Base-by-base conservation (phyloP, 2,113 vertebrate species). In the Oxygymnocypris stewartii region DNA sequence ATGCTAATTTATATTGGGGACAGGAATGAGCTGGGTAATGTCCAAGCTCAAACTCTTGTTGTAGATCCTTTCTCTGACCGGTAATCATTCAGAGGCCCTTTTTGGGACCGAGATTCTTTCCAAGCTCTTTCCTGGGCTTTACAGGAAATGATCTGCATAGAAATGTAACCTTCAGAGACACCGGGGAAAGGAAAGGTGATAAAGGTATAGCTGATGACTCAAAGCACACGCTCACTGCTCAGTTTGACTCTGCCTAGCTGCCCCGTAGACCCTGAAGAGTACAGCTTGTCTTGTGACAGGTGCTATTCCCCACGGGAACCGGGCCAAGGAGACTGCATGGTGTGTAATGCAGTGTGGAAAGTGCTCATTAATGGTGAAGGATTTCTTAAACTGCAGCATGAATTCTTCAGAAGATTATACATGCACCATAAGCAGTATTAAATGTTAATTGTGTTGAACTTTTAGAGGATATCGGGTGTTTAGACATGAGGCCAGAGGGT, bases 1-100 rank as follows among this genome's bases (percentile, higher is more conserved):
- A 89, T 90, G 88, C 88, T 85, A 90, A 90, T 90, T 71, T 82
- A 31, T 79, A 71, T 81, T 74, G 35, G 51, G 14, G 44, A 44
- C 20, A 4, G 40, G 31, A 81, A 73, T n/a, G 18, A 75, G 49
- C 6, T 11, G 54, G 49, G 78, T 63, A 54, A 79, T 31, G 31
- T 57, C 80, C 7, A 12, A 63, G 10, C 85, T 20, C 77, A 84
- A 63, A 69, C 69, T 82, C 77, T 69, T 54, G 73, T 65, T 54
- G 25, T 69, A 59, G 80, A 54, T 28, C 80, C 42, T 74, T 75
- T n/a, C 67, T 49, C 54, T 65, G 74, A 63, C 78, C 37, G 63
- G 74, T 84, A 88, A 86, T 77, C 71, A 65, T 82, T 71, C 75
- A 18, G 42, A 51, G 42, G 42, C 28, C 59, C 25, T 85, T 49